Base-by-base conservation (phyloP, 2,113 vertebrate species). In the Oncorhynchus masou region DNA sequence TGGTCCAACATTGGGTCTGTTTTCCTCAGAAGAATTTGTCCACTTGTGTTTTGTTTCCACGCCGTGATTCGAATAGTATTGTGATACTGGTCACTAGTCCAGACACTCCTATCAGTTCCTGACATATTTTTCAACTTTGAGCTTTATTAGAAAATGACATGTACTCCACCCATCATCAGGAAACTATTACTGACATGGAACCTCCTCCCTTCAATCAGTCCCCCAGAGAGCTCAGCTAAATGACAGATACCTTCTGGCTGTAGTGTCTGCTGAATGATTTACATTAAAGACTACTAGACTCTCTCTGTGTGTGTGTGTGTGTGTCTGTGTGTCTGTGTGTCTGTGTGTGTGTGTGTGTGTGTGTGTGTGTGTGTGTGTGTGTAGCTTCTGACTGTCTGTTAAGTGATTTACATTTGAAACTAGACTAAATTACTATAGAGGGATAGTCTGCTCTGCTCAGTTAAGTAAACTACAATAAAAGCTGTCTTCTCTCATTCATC, bases 171-270 rank as follows among this genome's bases (percentile, higher is more conserved):
- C 5, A 72, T 78, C 80, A 82, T 19, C 65, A 72, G 78, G 83
- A 83, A 83, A 62, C 77, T n/a, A 70, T 85, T 74, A 78, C 65
- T 78, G 29, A 68, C 75, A 79, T 70, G 59, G 78, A 73, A 48
- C 65, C 49, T 8, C 29, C 45, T 69, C 34, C 69, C 15, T 25
- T 16, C 4, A 54, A 20, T 16, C 51, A 54, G 51, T 54, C 69
- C 69, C 73, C 49, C 71, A 22, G 59, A 49, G 74, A 70, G 69
- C 49, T 66, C n/a, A 74, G n/a, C 39, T 71, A 49, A 73, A 70
- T 77, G 68, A 79, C 80, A 66, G 5, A 81, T 68, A 51, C 60
- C 79, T 71, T 79, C 24, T 88, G 68, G 59, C 9, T 45, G 39
- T 45, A 45, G 24, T 1, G 19, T 57, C 20, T 48, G 34, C 27